Percentiles rank a stretch among this genome's conserved stretches.
Conservation (phyloP, 1,140 invertebrate genomes). For the fruit fly (Drosophila melanogaster) region Release_6_plus_ISO1_MT NC_004354.4:8886501-8887000, state of each 20-base stretch:
- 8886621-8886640: conserved; percentile 29
- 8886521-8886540: background rate
- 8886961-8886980: conserved; percentile 47
- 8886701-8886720: conserved; percentile 76
- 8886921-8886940: conserved; percentile 80
- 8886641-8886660: conserved; percentile 37
- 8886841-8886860: conserved; percentile 39
- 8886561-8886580: conserved; percentile 57
- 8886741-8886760: conserved; percentile 29
- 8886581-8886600: conserved; percentile 37
- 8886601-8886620: conserved; percentile 46
- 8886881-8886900: conserved; percentile 42
- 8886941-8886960: conserved; percentile 77
- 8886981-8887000: conserved; percentile 63
- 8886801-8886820: conserved; percentile 8
- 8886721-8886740: background rate
- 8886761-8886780: conserved; percentile 69
- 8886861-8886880: conserved; percentile 8
- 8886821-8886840: conserved; percentile 26
- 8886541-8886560: conserved; percentile 41
- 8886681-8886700: conserved; percentile 61
- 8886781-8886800: conserved; percentile 39
- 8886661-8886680: conserved; percentile 64
- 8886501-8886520: conserved; percentile 1
- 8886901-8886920: conserved; percentile 37